Evolutionary conservation across 1,140 invertebrate genomes (phyloP).

Genomic region (Drosophila hydei): DNA sequence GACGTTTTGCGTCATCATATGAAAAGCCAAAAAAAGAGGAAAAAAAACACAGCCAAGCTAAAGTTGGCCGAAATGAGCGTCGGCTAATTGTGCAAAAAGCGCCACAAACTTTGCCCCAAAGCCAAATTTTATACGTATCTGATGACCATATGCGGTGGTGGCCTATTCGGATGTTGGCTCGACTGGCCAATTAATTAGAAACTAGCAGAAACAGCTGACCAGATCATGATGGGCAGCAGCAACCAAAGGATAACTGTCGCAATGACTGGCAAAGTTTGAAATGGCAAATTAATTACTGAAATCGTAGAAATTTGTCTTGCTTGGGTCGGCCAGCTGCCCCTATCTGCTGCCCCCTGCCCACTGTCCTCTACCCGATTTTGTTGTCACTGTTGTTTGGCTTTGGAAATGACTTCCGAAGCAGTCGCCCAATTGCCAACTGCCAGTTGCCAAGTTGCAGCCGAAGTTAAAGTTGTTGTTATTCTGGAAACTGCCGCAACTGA

Average conservation of each 20-base stretch:
- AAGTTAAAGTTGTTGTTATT: constrained; percentile 29
- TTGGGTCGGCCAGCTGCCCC: constrained; percentile 5
- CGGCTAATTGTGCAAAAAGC: constrained; percentile 70
- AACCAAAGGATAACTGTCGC: constrained; percentile 53
- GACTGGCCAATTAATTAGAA: constrained; percentile 78
- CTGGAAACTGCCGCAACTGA: constrained; percentile 10
- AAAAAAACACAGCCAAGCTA: constrained; percentile 5
- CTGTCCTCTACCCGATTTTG: constrained; percentile 2
- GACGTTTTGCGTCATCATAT: constrained; percentile 51
- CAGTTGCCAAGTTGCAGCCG: constrained; percentile 48
- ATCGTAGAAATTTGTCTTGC: constrained; percentile 81
- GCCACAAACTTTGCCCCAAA: constrained; percentile 24
- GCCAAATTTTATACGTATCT: constrained; percentile 15
- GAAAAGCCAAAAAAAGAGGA: neutral
- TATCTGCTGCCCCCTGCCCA: no score
- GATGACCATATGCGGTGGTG: constrained; percentile 57
- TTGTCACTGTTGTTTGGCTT: constrained; percentile 72
- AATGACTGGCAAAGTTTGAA: constrained; percentile 65
- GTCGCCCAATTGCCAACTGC: constrained; percentile 34
- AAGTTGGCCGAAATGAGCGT: constrained; percentile 49
- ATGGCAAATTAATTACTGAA: constrained; percentile 81
- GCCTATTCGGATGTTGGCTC: constrained; percentile 41
- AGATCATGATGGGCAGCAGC: constrained; percentile 47
- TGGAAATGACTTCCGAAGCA: constrained; percentile 69
- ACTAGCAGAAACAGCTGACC: constrained; percentile 54